These are phyloP conservation scores for Tragelaphus scriptus DNA, from an alignment of 2,113 vertebrate species.

Conservation along the genomic window DNA sequence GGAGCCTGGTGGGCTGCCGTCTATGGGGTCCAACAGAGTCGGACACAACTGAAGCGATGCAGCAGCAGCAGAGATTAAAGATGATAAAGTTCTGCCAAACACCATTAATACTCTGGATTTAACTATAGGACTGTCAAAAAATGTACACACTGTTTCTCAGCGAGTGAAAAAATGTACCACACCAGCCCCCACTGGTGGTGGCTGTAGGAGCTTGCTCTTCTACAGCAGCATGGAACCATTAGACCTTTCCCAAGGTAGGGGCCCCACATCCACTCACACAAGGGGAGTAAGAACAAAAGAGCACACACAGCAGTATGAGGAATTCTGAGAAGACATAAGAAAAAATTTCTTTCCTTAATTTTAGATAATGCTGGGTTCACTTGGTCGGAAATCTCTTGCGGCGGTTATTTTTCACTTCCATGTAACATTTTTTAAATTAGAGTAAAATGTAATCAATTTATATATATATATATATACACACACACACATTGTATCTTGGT, in stretches of 20 bases:
- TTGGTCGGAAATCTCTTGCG: not conserved
- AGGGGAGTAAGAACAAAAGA: not conserved
- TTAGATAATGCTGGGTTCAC: not conserved
- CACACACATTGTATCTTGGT: no score
- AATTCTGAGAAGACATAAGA: not conserved
- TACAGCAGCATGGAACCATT: not conserved
- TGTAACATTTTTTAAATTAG: not conserved
- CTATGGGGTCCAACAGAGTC: no score
- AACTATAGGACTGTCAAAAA: not conserved
- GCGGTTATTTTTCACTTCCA: not conserved
- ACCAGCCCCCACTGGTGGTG: not conserved
- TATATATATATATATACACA: not conserved
- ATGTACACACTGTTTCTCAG: not conserved
- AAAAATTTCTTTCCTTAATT: not conserved
- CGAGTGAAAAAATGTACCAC: not conserved
- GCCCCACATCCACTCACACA: not conserved
- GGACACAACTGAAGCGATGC: no score
- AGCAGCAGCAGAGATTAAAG: not conserved
- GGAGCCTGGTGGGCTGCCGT: no score
- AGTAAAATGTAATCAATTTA: not conserved
- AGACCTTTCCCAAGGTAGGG: not conserved
- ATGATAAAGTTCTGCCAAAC: not conserved
- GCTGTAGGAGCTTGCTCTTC: not conserved
- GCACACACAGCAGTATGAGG: not conserved
- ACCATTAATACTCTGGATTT: not conserved